A percentile compares a stretch with the other conserved stretches of the same genome.
These are phyloP conservation scores for Choloepus didactylus DNA, from an alignment of 2,797 vertebrate species.

Conservation along the genomic window DNA sequence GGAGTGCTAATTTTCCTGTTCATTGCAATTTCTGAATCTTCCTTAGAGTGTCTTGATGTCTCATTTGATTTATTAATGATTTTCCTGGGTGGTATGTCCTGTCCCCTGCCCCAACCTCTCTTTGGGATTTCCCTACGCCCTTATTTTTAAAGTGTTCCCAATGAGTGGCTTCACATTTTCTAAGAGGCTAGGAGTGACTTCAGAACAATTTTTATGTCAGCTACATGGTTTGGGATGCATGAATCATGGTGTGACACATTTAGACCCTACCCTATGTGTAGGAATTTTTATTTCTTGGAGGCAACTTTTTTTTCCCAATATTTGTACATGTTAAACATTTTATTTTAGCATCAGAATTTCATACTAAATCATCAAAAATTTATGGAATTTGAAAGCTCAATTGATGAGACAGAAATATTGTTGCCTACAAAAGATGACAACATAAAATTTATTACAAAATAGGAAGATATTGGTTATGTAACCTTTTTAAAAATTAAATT, in stretches of 20 bases:
- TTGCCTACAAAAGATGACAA: not conserved
- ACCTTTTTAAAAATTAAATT: not conserved
- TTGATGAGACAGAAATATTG: not conserved
- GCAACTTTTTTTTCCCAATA: not conserved
- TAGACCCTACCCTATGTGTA: not conserved
- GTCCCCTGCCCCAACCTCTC: not conserved
- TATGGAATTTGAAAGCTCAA: not conserved
- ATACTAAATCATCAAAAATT: not conserved
- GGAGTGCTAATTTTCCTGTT: not conserved
- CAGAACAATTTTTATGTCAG: not conserved
- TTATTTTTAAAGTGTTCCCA: not conserved
- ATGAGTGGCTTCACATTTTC: not conserved
- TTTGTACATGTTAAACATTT: not conserved
- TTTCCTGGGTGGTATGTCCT: not conserved
- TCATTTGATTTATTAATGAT: conserved; percentile 14
- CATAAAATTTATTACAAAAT: not conserved
- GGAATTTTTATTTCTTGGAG: not conserved
- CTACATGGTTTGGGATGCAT: not conserved
- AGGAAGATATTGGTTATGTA: not conserved
- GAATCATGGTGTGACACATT: not conserved
- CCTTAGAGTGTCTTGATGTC: not conserved
- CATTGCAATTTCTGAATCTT: conserved; percentile 42
- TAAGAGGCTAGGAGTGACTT: not conserved
- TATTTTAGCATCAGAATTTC: not conserved
- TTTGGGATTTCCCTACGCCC: not conserved